Base-by-base conservation (phyloP, 2,113 vertebrate species). In the Heliornis fulica region DNA sequence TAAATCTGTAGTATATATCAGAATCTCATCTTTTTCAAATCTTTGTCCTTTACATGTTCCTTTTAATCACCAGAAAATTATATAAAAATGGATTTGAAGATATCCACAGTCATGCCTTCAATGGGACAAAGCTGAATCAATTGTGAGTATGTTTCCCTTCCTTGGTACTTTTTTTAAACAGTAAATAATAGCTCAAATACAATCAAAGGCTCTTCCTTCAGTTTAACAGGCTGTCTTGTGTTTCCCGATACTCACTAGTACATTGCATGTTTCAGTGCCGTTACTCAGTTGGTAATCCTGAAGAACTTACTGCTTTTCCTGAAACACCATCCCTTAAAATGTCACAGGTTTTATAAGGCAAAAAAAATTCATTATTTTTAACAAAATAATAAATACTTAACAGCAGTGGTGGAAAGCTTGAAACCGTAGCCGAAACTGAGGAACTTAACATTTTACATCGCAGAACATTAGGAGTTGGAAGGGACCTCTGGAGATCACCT, bases 1-100 rank as follows among this genome's bases (percentile, higher is more conserved):
- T 26, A 91, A 92, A 82, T 11, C 32, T 69, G 10, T 10, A 56
- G 45, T 41, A 38, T 15, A 17, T 48, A 46, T 66, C 1, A 3
- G 50, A 81, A 79, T 38, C 21, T 54, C 7, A 1, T 71, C 63
- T 85, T 90, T 83, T 93, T 93, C 38, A 82, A 90, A 80, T 89
- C 51, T 57, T 70, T 69, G 96, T 61, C 48, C 56, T 32, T 91
- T 80, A 12, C 11, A 13, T 2, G 1, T 40, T 90, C 34, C 64
- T 28, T 53, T 94, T 65, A 40, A 94, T 88, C 56, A 63, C 74
- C 94, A 99, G 99, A 93, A 99, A 99, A 96, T 97, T 99, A 50
- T 98, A 98, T 82, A 98, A 98, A 98, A 99, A 99, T 69, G 98
- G 99, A 97, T 99, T 99, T 96, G 98, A 98, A 97, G 98, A 99